Conservation (phyloP, 1,140 invertebrate species). For the Macrotrachela quadricornifera region DNA sequence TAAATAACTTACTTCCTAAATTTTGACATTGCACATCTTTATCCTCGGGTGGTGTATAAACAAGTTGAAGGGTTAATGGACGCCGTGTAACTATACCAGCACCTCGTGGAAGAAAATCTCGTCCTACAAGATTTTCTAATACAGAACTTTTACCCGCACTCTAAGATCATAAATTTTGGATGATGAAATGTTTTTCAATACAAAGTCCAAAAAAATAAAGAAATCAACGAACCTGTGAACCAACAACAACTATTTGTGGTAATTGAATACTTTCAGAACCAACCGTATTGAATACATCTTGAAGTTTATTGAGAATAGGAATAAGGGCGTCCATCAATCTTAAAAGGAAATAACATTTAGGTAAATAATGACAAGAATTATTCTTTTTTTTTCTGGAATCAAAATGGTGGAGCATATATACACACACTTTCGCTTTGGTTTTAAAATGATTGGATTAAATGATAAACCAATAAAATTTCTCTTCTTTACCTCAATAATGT, state of each 20-base stretch:
- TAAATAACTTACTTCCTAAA: slow-evolving; percentile 43
- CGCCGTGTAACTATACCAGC: slow-evolving; percentile 87
- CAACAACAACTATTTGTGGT: slow-evolving; percentile 94
- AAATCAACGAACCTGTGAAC: slow-evolving; percentile 60
- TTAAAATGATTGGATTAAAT: too few relatives aligned
- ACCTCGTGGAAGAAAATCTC: slow-evolving; percentile 84
- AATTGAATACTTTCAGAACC: slow-evolving; percentile 88
- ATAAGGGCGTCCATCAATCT: slow-evolving; percentile 79
- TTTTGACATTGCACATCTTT: slow-evolving; percentile 40
- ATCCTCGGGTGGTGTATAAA: slow-evolving; percentile 55
- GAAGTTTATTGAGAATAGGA: slow-evolving; percentile 95
- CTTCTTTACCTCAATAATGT: too few relatives aligned
- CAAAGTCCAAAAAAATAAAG: too few relatives aligned
- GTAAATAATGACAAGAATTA: too few relatives aligned
- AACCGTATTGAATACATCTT: slow-evolving; percentile 99
- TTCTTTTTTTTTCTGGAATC: too few relatives aligned
- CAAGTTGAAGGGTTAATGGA: slow-evolving; percentile 73
- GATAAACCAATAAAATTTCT: too few relatives aligned
- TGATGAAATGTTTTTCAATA: background rate
- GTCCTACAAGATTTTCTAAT: slow-evolving; percentile 88
- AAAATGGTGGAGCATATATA: too few relatives aligned
- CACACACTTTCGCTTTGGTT: too few relatives aligned
- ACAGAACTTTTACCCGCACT: slow-evolving; percentile 99
- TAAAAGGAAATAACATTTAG: too few relatives aligned
- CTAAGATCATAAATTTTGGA: slow-evolving; percentile 34